These are phyloP conservation scores for Drosophila setifemur DNA, from an alignment of 1,140 invertebrate species.

Conservation along the genomic window DNA sequence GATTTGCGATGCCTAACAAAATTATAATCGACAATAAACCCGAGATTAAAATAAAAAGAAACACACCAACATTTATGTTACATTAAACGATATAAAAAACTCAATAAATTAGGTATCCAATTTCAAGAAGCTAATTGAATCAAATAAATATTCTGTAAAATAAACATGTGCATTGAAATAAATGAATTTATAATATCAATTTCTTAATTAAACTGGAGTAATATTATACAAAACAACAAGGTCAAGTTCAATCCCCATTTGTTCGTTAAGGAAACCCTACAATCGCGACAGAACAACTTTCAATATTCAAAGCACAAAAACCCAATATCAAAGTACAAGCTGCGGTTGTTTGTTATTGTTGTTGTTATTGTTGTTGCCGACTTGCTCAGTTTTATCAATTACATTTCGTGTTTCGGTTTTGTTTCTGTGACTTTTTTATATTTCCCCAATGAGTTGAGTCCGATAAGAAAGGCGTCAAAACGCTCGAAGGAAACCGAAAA, in stretches of 20 bases:
- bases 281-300: conserved; percentile 13
- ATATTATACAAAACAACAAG: background rate
- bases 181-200: background rate
- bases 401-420: conserved; percentile 23
- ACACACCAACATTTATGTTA: background rate
- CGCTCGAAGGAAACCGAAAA: conserved; percentile 18
- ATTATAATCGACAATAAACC: conserved; percentile 11
- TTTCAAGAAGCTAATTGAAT: background rate
- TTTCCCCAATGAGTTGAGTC: background rate
- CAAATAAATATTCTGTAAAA: background rate
- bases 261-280: background rate
- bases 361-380: background rate
- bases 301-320: conserved; percentile 1
- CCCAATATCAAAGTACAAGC: conserved; percentile 16
- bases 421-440: background rate
- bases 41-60: background rate
- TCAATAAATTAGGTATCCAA: too few relatives aligned
- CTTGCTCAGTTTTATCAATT: conserved; percentile 32
- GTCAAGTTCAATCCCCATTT: background rate
- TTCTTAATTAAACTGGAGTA: background rate
- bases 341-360: conserved; percentile 11
- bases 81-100: conserved; percentile 3
- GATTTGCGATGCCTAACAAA: conserved; percentile 23
- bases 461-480: conserved; percentile 15
- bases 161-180: conserved; percentile 10